A percentile compares a stretch with the other conserved stretches of the same genome.
Conservation (phyloP, 2,113 vertebrate genomes). For the Engraulis encrasicolus region DNA sequence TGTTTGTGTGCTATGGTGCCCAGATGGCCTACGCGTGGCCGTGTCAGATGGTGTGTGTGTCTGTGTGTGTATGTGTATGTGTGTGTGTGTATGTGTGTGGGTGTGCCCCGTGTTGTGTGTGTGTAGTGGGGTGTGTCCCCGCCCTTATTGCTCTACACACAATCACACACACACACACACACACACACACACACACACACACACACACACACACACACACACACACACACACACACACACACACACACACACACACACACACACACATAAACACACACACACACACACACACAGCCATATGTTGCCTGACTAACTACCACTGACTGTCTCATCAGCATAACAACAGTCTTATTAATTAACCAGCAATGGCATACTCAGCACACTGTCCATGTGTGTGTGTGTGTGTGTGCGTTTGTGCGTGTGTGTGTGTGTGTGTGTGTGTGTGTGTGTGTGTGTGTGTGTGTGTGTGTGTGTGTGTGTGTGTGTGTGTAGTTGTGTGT, state of each 20-base stretch:
- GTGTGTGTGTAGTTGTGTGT: neutral
- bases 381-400: too few relatives aligned
- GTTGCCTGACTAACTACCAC: too few relatives aligned
- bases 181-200: neutral
- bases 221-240: constrained; percentile 38
- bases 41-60: neutral
- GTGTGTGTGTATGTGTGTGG: neutral
- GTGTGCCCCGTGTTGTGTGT: neutral
- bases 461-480: neutral
- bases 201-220: constrained; percentile 25
- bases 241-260: constrained; percentile 24
- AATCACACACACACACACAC: neutral
- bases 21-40: neutral
- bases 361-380: too few relatives aligned
- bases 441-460: neutral
- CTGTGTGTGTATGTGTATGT: neutral
- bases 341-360: too few relatives aligned
- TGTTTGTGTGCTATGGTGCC: neutral
- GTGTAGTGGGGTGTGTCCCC: neutral
- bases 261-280: too few relatives aligned
- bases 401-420: too few relatives aligned
- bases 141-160: too few relatives aligned
- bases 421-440: constrained; percentile 29
- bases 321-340: too few relatives aligned
- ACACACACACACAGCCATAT: too few relatives aligned